Percentiles rank a stretch among this genome's conserved stretches.
phyloP scores from a whole-genome alignment of 2,888 invertebrate species.

The Lingula anatina region DNA sequence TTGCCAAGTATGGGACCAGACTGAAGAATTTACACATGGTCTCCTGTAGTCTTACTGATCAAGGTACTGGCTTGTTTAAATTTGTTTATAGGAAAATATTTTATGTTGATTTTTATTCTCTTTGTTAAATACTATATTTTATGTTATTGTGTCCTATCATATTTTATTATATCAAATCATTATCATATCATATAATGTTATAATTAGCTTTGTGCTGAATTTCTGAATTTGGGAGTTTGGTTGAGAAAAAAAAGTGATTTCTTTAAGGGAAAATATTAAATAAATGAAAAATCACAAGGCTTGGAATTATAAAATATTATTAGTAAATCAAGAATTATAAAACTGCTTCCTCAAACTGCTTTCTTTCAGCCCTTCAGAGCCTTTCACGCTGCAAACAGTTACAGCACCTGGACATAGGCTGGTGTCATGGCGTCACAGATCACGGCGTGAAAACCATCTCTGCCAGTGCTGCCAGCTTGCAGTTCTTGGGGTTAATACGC shows the following conservation, averaged over 20 bases:
- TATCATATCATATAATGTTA: too few species aligned
- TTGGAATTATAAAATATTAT: too few species aligned
- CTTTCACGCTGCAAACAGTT: constrained; percentile 19
- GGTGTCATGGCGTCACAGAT: constrained; percentile 34
- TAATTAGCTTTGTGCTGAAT: too few species aligned
- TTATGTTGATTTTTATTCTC: too few species aligned
- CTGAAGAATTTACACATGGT: constrained; percentile 27
- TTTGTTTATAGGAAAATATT: not conserved
- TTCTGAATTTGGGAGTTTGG: too few species aligned
- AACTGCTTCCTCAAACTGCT: too few species aligned
- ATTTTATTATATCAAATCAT: too few species aligned
- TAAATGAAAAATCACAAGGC: too few species aligned
- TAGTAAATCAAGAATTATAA: too few species aligned
- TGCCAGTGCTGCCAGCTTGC: constrained; percentile 20
- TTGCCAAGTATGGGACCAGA: constrained; percentile 15
- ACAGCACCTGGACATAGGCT: constrained; percentile 33
- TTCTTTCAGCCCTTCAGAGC: constrained; percentile 19
- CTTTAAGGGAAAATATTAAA: too few species aligned
- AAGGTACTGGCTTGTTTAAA: constrained; percentile 14
- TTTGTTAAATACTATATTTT: not conserved
- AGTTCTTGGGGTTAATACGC: constrained; percentile 34
- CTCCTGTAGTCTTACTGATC: constrained; percentile 27
- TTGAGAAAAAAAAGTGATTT: too few species aligned
- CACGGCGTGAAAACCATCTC: constrained; percentile 25
- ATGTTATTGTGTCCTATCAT: not conserved